phyloP scores from a whole-genome alignment of 1,140 invertebrate genomes.

The Neodiprion fabricii region DNA sequence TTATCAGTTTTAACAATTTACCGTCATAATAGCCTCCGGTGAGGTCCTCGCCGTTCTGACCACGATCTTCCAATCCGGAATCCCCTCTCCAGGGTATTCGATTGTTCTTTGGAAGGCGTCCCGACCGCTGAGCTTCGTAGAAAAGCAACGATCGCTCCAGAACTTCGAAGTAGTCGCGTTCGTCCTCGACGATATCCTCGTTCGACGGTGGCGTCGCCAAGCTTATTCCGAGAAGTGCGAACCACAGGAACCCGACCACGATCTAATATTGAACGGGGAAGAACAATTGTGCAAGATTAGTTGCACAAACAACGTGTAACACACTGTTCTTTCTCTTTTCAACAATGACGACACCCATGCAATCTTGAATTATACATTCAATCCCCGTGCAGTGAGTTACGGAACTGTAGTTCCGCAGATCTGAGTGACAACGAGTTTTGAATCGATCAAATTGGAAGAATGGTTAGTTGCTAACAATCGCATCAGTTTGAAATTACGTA shows the following conservation, averaged over 20 bases:
- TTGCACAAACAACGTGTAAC: too few relatives aligned
- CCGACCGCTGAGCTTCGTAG: slow-evolving; percentile 72
- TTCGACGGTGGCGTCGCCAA: slow-evolving; percentile 3
- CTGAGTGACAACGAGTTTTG: too few relatives aligned
- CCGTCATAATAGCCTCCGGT: slow-evolving; percentile 75
- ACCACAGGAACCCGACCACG: not conserved
- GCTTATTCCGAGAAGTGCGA: not conserved
- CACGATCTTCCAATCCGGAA: slow-evolving; percentile 65
- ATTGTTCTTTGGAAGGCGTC: slow-evolving; percentile 65
- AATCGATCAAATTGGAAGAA: too few relatives aligned
- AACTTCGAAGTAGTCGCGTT: slow-evolving; percentile 61
- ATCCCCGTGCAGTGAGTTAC: too few relatives aligned
- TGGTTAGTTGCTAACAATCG: too few relatives aligned
- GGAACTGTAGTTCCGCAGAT: too few relatives aligned
- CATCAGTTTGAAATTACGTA: too few relatives aligned
- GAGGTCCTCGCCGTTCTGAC: slow-evolving; percentile 65
- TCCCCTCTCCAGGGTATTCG: slow-evolving; percentile 67
- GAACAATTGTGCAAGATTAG: too few relatives aligned
- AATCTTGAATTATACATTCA: too few relatives aligned
- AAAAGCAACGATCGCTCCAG: slow-evolving; percentile 66
- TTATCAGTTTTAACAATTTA: slow-evolving; percentile 31
- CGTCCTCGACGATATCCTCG: slow-evolving; percentile 34
- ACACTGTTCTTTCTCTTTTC: too few relatives aligned
- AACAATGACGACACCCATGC: too few relatives aligned
- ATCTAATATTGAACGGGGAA: too few relatives aligned